Conservation (phyloP, 2,113 vertebrate species). For the Malaclemys terrapin region DNA sequence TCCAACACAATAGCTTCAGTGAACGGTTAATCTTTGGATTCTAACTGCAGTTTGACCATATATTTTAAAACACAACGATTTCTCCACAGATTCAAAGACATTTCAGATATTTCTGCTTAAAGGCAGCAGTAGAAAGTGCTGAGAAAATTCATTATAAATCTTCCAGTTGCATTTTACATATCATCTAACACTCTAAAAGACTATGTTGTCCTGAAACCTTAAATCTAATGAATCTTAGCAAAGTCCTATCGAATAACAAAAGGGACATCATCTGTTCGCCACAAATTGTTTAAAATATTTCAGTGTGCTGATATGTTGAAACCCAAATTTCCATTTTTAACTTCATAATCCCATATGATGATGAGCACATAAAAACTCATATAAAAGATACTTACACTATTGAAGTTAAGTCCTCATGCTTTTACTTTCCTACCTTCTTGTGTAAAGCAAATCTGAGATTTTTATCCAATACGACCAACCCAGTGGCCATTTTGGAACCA, state of each 20-base stretch:
- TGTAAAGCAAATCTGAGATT: neutral
- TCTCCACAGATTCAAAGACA: conserved; percentile 16
- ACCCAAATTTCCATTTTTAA: neutral
- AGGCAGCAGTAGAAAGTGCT: neutral
- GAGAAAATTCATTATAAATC: conserved; percentile 50
- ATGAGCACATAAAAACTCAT: neutral
- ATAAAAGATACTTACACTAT: neutral
- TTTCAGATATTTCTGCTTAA: conserved; percentile 56
- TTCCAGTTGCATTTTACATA: conserved; percentile 43
- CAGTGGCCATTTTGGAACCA: neutral
- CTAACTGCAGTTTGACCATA: conserved; percentile 36
- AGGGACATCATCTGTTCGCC: neutral
- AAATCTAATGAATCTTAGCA: conserved; percentile 8
- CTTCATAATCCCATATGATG: neutral
- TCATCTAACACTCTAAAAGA: conserved; percentile 5
- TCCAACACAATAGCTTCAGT: neutral
- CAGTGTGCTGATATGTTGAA: neutral
- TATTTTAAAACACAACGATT: conserved; percentile 62
- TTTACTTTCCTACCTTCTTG: neutral
- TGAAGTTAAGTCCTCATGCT: neutral
- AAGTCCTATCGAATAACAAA: neutral
- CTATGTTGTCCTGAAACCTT: neutral
- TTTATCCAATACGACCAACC: neutral
- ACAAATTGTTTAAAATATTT: neutral
- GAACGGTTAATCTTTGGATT: conserved; percentile 51